These are phyloP conservation scores for Urosaurus nigricauda DNA, from an alignment of 2,797 vertebrate species.

Conservation along the genomic window DNA sequence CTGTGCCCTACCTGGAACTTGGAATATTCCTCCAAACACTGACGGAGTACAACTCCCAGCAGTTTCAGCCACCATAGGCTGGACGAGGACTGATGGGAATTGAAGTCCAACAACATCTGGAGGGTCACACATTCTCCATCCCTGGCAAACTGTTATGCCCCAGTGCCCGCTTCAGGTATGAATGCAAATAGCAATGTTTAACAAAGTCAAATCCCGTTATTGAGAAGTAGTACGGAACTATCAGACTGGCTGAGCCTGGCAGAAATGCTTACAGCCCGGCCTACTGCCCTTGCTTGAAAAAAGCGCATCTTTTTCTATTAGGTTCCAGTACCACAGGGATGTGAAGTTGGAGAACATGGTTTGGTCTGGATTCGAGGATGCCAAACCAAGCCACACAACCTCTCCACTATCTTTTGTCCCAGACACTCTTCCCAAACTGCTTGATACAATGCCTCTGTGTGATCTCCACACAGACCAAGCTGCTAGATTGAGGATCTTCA, in stretches of 20 bases:
- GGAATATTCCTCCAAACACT: no score
- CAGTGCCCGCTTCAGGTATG: no score
- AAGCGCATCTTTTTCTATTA: neutral
- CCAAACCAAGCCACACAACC: no score
- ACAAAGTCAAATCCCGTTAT: neutral
- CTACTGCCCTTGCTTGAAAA: neutral
- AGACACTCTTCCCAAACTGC: neutral
- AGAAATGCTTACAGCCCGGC: neutral
- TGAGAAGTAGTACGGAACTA: no score
- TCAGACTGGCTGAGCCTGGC: neutral
- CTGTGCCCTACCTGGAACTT: no score
- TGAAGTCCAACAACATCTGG: no score
- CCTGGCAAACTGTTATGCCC: no score
- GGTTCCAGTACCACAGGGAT: neutral
- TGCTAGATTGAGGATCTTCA: neutral
- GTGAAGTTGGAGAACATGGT: neutral
- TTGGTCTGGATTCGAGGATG: neutral
- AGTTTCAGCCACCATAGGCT: no score
- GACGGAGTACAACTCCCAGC: no score
- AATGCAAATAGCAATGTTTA: neutral
- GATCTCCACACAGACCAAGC: neutral
- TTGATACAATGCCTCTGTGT: neutral
- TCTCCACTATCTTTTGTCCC: no score
- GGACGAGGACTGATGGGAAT: no score
- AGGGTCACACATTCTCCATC: no score